phyloP scores from a whole-genome alignment of 2,113 vertebrate genomes.

The Nanorana parkeri region DNA sequence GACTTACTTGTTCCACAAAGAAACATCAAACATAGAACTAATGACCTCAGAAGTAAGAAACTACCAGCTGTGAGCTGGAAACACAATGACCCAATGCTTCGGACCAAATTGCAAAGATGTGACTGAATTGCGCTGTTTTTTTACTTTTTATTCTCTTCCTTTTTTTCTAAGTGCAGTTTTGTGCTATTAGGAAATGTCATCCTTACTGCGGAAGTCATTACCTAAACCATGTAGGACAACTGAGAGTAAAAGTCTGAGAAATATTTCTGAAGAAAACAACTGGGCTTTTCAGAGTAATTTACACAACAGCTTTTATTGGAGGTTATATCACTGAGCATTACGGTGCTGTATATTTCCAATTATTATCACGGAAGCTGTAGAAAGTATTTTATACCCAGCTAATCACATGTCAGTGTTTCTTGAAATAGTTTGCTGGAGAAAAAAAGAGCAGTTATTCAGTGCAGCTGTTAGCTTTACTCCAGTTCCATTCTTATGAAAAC shows the following conservation, averaged over 20 bases:
- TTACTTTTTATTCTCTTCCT: not conserved
- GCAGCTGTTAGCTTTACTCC: conserved; percentile 44
- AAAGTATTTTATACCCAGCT: conserved; percentile 51
- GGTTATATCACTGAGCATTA: conserved; percentile 38
- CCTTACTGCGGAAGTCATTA: conserved; percentile 33
- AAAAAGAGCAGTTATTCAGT: conserved; percentile 40
- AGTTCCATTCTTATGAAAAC: conserved; percentile 39
- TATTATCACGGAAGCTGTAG: conserved; percentile 40
- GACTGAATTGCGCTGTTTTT: conserved; percentile 37
- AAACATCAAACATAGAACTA: conserved; percentile 35
- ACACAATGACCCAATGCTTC: conserved; percentile 30
- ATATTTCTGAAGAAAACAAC: conserved; percentile 38
- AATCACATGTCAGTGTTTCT: conserved; percentile 41
- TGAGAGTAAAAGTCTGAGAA: conserved; percentile 32
- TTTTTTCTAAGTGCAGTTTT: conserved; percentile 11
- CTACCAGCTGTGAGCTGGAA: conserved; percentile 49
- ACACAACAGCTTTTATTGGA: conserved; percentile 45
- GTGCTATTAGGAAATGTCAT: conserved; percentile 49
- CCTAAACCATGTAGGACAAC: conserved; percentile 33
- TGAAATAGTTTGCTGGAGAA: conserved; percentile 40
- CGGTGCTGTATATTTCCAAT: conserved; percentile 42
- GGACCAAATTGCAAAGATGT: conserved; percentile 40
- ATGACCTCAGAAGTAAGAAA: conserved; percentile 36
- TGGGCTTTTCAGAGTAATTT: conserved; percentile 26
- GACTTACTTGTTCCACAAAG: conserved; percentile 37